Conservation (phyloP, 2,888 invertebrate species). For the Coleophora flavipennella region DNA sequence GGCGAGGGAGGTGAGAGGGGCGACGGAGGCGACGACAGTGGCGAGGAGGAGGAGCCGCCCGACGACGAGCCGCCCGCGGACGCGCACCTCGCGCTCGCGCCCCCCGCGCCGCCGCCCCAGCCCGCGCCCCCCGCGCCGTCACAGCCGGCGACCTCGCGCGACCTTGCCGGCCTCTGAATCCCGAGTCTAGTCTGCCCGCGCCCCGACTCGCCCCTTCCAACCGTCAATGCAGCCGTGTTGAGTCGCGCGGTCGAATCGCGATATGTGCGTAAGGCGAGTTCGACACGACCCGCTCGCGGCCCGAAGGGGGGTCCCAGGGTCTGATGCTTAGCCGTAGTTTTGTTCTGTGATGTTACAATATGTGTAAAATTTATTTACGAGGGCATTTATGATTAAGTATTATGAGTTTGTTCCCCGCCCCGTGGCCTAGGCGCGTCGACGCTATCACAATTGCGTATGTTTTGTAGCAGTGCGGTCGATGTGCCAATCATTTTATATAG, state of each 20-base stretch:
- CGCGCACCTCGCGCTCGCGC: conserved; percentile 21
- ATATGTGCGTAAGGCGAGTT: no score
- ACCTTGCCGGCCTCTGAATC: conserved; percentile 11
- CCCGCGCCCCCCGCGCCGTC: conserved; percentile 13
- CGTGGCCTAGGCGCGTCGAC: conserved; percentile 3
- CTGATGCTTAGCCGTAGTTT: conserved; percentile 46
- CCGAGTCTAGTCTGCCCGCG: conserved; percentile 5
- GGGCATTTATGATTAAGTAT: conserved; percentile 40
- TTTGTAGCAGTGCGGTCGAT: conserved; percentile 16
- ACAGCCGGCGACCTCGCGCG: conserved; percentile 12
- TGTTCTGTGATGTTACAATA: conserved; percentile 61
- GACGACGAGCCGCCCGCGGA: conserved; percentile 27
- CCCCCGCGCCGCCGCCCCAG: conserved; percentile 18
- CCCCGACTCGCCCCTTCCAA: conserved; percentile 16
- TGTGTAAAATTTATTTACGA: conserved; percentile 39
- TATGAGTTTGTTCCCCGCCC: conserved; percentile 17
- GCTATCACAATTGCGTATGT: conserved; percentile 10
- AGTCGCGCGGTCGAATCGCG: no score
- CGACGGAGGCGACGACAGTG: conserved; percentile 29
- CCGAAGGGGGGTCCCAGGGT: conserved; percentile 13
- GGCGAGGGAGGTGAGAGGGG: conserved; percentile 29
- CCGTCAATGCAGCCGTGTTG: no score
- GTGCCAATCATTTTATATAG: conserved; percentile 21
- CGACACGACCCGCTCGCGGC: conserved; percentile 15
- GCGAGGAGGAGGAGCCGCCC: conserved; percentile 26